phyloP scores from a whole-genome alignment of 2,888 invertebrate species.

The Bedellia somnulentella region DNA sequence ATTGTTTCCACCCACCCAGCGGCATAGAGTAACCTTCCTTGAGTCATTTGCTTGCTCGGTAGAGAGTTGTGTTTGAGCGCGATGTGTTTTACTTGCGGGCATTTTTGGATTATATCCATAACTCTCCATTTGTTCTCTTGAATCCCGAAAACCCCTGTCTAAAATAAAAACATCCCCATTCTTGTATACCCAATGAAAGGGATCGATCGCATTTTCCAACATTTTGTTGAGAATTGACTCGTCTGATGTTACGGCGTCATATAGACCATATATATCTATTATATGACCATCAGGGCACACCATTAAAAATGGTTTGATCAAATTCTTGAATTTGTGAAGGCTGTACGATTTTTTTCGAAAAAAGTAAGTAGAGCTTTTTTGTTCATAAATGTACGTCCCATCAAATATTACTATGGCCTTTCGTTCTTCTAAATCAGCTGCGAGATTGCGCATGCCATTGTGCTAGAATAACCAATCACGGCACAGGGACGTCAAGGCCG shows the following conservation, averaged over 20 bases:
- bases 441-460: too few species aligned
- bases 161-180: slow-evolving; percentile 4
- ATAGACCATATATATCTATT: slow-evolving; percentile 11
- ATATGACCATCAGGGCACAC: slow-evolving; percentile 12
- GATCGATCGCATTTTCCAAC: slow-evolving; percentile 2
- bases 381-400: slow-evolving; percentile 9
- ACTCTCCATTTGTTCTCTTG: not conserved
- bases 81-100: not conserved
- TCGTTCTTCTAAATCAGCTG: too few species aligned
- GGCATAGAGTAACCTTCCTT: slow-evolving; percentile 3
- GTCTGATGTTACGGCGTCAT: slow-evolving; percentile 11
- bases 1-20: slow-evolving; percentile 6
- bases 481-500: too few species aligned
- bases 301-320: slow-evolving; percentile 13
- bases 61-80: not conserved
- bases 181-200: slow-evolving; percentile 4
- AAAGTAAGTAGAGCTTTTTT: slow-evolving; percentile 9
- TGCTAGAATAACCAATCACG: too few species aligned
- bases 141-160: slow-evolving; percentile 6
- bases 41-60: slow-evolving; percentile 5
- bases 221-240: slow-evolving; percentile 9
- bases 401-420: slow-evolving; percentile 5
- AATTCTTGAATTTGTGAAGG: slow-evolving; percentile 12
- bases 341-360: slow-evolving; percentile 11
- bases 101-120: slow-evolving; percentile 1